Conservation (phyloP, 2,888 invertebrate genomes). For the Stenotaenia linearis region DNA sequence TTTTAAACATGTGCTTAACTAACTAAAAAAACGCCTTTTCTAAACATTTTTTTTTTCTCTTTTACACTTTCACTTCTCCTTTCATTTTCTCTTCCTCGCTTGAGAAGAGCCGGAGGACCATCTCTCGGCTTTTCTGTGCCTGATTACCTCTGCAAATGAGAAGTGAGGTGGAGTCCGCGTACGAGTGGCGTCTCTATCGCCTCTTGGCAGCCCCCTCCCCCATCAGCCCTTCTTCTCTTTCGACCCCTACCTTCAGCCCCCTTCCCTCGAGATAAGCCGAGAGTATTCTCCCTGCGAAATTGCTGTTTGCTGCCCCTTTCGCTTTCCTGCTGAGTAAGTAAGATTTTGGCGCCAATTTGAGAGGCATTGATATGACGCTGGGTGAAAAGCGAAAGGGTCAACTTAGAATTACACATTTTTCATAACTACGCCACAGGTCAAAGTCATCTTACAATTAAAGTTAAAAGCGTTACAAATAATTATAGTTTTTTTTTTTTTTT, state of each 20-base stretch:
- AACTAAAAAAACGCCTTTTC: no score
- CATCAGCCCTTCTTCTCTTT: neutral
- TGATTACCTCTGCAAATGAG: conserved; percentile 26
- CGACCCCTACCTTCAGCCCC: conserved; percentile 19
- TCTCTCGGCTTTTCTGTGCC: conserved; percentile 26
- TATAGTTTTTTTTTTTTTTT: neutral
- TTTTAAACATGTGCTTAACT: no score
- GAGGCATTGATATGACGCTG: neutral
- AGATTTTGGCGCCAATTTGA: conserved; percentile 21
- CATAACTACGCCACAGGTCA: neutral
- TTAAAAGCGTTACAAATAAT: neutral
- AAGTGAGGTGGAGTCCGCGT: conserved; percentile 16
- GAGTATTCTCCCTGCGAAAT: conserved; percentile 19
- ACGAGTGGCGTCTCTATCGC: conserved; percentile 24
- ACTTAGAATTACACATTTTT: neutral
- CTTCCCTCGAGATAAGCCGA: conserved; percentile 17
- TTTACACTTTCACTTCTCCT: no score
- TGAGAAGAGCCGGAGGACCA: conserved; percentile 1
- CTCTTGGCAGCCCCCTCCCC: conserved; percentile 23
- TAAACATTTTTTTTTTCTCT: no score
- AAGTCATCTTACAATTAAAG: neutral
- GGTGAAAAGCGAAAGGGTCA: conserved; percentile 3
- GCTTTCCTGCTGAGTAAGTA: conserved; percentile 10
- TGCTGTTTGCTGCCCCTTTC: conserved; percentile 16
- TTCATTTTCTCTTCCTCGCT: conserved; percentile 1